Base-by-base conservation (phyloP, 2,797 vertebrate species). In the Anguilla megastoma region DNA sequence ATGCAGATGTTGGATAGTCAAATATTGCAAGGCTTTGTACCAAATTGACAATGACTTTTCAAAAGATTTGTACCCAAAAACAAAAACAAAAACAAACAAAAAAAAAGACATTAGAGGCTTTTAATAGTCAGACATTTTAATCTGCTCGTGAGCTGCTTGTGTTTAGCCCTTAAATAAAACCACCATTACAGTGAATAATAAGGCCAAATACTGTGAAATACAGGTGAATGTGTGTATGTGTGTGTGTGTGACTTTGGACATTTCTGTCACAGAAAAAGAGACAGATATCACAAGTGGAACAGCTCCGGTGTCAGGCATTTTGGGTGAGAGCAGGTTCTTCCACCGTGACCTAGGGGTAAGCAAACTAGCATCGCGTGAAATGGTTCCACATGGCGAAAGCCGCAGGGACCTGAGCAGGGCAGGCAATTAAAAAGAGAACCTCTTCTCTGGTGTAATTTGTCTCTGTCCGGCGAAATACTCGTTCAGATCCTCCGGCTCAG, bases 351-450 rank as follows among this genome's bases (percentile, higher is more conserved):
- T 41, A 16, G 74, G 30, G 16, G 7, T 3, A 76, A n/a, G 30
- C 27, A 66, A 6, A 27, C 21, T n/a, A 69, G 63, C 86, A 92
- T 92, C 89, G 82, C 45, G 92, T 76, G 60, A 84, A 91, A 89
- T 82, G 33, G 80, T 85, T 89, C 48, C 87, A 54, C 80, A 14
- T 56, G 18, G 82, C 50, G 18, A 60, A 88, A 85, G 41, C 84
- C 76, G 18, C 76, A 52, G 88, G 54, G 52, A 88, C 45, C 89
- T 45, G 69, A 84, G 18, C 74, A 69, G 87, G 79, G 69, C 48
- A 88, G 88, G 87, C 89, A 92, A 90, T 94, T 93, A 93, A 91
- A 89, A 85, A 86, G 84, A 88, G 36, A 86, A 88, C 79, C 60
- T 60, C 88, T 87, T 14, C 74, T 86, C 18, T 86, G 71, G 30